These are phyloP conservation scores for Heliothis peltigera DNA, from an alignment of 2,888 invertebrate genomes.

Conservation along the genomic window DNA sequence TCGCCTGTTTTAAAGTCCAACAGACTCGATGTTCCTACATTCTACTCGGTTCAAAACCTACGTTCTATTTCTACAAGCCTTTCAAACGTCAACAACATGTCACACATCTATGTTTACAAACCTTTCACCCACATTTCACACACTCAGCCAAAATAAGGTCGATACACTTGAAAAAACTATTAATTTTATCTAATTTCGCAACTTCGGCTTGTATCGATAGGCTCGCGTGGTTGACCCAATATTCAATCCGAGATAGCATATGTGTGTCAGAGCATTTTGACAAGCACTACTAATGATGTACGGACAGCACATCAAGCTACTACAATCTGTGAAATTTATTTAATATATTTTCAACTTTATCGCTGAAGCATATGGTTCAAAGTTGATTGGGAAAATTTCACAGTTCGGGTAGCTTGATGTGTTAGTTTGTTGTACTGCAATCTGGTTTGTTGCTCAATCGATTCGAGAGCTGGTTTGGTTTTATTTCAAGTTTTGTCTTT, in stretches of 20 bases:
- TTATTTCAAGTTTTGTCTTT: neutral
- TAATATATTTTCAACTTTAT: too few species aligned
- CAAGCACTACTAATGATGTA: slow-evolving; percentile 39
- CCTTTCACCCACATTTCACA: slow-evolving; percentile 36
- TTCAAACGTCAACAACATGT: slow-evolving; percentile 4
- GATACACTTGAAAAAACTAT: slow-evolving; percentile 51
- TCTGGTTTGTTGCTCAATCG: slow-evolving; percentile 7
- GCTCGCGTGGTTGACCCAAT: slow-evolving; percentile 57
- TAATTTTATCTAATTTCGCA: slow-evolving; percentile 61
- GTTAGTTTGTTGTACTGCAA: neutral
- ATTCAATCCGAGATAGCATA: slow-evolving; percentile 58
- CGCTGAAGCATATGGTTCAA: too few species aligned
- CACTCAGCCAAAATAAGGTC: slow-evolving; percentile 50
- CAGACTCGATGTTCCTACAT: neutral
- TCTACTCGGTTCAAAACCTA: neutral
- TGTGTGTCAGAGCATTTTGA: slow-evolving; percentile 60
- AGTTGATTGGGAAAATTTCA: too few species aligned
- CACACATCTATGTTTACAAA: slow-evolving; percentile 29
- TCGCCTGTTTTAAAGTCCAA: neutral
- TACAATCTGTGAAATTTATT: too few species aligned
- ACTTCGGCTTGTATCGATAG: slow-evolving; percentile 47
- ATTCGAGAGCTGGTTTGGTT: neutral
- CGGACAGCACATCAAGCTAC: too few species aligned
- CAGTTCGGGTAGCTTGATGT: too few species aligned
- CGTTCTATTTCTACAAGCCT: neutral